These are phyloP conservation scores for Anolis carolinensis DNA, from an alignment of 2,113 vertebrate genomes.

Conservation along the genomic window DNA sequence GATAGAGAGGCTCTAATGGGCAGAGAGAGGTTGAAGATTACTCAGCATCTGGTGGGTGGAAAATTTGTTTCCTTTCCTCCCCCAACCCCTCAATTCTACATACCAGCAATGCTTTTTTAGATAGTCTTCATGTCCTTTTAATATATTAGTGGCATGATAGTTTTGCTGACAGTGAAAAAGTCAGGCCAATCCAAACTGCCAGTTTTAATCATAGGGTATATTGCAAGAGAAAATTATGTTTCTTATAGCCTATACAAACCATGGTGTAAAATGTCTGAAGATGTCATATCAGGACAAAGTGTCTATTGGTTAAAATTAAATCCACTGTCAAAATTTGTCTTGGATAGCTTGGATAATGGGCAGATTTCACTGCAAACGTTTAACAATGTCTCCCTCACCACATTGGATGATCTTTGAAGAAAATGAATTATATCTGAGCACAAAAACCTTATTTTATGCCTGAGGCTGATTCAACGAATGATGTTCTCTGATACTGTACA, in stretches of 20 bases:
- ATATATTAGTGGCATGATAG: not conserved
- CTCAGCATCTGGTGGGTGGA: not conserved
- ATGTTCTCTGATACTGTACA: constrained; percentile 55
- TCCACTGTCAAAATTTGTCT: not conserved
- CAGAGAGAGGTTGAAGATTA: constrained; percentile 8
- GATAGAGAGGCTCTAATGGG: not conserved
- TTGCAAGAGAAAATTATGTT: not conserved
- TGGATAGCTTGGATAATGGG: constrained; percentile 30
- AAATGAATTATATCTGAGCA: constrained; percentile 45
- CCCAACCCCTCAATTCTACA: not conserved
- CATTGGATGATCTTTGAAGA: constrained; percentile 42
- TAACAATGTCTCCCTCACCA: not conserved
- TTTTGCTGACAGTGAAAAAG: not conserved
- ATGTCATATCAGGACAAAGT: not conserved
- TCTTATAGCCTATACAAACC: not conserved
- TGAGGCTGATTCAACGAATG: constrained; percentile 59
- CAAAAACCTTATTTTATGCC: constrained; percentile 47
- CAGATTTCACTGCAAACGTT: constrained; percentile 5
- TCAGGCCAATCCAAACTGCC: not conserved
- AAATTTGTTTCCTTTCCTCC: not conserved
- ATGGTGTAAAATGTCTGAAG: constrained; percentile 4
- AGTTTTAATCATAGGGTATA: not conserved
- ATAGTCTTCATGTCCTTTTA: not conserved
- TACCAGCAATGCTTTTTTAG: not conserved
- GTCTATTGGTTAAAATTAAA: constrained; percentile 20